These are phyloP conservation scores for Eulacestoma nigropectus DNA, from an alignment of 2,113 vertebrate genomes.

Conservation along the genomic window DNA sequence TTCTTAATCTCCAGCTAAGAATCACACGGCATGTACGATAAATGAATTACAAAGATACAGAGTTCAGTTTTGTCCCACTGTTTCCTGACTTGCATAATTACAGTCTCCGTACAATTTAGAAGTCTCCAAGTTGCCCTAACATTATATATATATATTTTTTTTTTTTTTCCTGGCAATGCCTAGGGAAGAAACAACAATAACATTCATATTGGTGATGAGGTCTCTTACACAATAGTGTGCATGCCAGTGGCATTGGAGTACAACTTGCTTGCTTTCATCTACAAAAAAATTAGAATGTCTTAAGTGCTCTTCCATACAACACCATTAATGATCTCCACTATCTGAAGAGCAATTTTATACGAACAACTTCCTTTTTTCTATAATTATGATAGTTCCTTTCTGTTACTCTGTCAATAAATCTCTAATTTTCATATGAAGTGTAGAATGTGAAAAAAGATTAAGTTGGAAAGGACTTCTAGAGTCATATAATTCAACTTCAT, in stretches of 20 bases:
- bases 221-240: neutral
- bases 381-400: neutral
- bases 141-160: neutral
- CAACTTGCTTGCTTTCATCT: neutral
- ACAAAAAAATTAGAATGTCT: neutral
- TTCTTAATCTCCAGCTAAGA: neutral
- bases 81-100: neutral
- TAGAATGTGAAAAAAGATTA: neutral
- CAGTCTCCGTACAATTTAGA: neutral
- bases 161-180: neutral
- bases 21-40: neutral
- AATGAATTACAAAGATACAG: neutral
- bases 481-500: neutral
- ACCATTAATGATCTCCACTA: neutral
- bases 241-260: neutral
- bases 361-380: neutral
- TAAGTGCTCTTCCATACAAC: neutral
- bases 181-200: neutral
- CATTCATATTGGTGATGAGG: neutral
- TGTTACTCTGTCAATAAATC: neutral
- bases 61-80: neutral
- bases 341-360: neutral
- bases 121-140: neutral
- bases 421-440: neutral
- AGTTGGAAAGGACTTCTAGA: neutral